Evolutionary conservation across 2,888 invertebrate genomes (phyloP).

Genomic region (Tanytarsus gracilentus): DNA sequence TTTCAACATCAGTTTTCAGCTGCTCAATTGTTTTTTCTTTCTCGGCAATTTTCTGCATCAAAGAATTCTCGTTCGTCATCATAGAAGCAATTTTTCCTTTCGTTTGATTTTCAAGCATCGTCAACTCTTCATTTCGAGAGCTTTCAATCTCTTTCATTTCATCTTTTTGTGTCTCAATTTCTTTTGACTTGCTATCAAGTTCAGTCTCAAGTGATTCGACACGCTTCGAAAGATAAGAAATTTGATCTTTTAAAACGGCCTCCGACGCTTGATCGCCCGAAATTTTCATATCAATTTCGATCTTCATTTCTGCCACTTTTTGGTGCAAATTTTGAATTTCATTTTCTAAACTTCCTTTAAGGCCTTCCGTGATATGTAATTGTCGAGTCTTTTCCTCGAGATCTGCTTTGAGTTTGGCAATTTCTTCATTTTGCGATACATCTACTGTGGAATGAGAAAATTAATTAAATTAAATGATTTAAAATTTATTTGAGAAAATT

Average conservation of each 20-base stretch:
- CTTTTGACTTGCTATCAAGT: slow-evolving; percentile 34
- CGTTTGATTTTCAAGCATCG: slow-evolving; percentile 31
- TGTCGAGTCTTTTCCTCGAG: slow-evolving; percentile 32
- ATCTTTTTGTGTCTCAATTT: slow-evolving; percentile 32
- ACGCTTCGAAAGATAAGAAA: slow-evolving; percentile 33
- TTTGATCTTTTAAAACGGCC: slow-evolving; percentile 23
- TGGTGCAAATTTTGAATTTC: slow-evolving; percentile 19
- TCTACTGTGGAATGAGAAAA: neutral
- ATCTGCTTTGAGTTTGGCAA: neutral
- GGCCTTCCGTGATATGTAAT: slow-evolving; percentile 31
- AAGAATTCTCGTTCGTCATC: slow-evolving; percentile 30
- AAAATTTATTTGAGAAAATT: neutral
- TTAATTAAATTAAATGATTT: neutral
- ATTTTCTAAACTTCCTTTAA: slow-evolving; percentile 35
- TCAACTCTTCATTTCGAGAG: slow-evolving; percentile 29
- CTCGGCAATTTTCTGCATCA: slow-evolving; percentile 1
- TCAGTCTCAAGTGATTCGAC: slow-evolving; percentile 49
- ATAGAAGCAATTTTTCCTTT: slow-evolving; percentile 31
- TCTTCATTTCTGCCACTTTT: slow-evolving; percentile 8
- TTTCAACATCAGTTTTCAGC: slow-evolving; percentile 29
- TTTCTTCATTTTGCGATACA: neutral
- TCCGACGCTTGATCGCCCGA: slow-evolving; percentile 17
- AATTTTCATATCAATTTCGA: slow-evolving; percentile 18
- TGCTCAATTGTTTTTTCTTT: slow-evolving; percentile 27
- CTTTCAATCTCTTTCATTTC: slow-evolving; percentile 33